A percentile compares a stretch with the other conserved stretches of the same genome.
These are phyloP conservation scores for Stenolophus ochropezus DNA, from an alignment of 2,888 invertebrate genomes.

Conservation along the genomic window DNA sequence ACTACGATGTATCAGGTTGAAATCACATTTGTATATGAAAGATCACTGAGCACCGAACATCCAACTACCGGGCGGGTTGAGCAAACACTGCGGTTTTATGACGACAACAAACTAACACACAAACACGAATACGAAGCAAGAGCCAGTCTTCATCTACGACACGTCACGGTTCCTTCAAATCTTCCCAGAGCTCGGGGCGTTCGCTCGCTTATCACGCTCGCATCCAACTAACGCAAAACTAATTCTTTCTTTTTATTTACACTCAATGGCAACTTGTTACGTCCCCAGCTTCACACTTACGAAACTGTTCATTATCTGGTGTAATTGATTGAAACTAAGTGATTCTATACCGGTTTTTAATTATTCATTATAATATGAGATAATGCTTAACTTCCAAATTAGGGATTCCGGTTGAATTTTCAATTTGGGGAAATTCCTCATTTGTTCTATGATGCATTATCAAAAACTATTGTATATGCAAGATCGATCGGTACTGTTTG, in stretches of 20 bases:
- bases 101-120: conserved; percentile 3
- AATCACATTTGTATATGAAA: conserved; percentile 17
- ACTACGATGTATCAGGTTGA: background rate
- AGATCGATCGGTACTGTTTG: too few species aligned
- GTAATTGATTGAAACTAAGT: background rate
- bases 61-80: conserved; percentile 13
- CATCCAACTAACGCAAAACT: background rate
- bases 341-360: background rate
- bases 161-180: conserved; percentile 13
- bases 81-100: conserved; percentile 37
- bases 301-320: conserved; percentile 15
- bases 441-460: too few species aligned
- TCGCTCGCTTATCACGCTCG: background rate
- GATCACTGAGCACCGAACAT: background rate
- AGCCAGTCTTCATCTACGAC: background rate
- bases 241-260: conserved; percentile 6
- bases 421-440: conserved; percentile 1
- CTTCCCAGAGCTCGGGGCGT: background rate
- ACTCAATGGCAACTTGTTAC: conserved; percentile 15
- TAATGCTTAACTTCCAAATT: conserved; percentile 4
- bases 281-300: conserved; percentile 1
- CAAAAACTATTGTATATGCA: too few species aligned
- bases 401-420: background rate
- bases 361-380: conserved; percentile 4
- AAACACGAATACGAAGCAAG: background rate